Evolutionary conservation across 2,113 vertebrate species (phyloP), one percentile per base, ranked within the genome.

Genomic region (Aix galericulata): DNA sequence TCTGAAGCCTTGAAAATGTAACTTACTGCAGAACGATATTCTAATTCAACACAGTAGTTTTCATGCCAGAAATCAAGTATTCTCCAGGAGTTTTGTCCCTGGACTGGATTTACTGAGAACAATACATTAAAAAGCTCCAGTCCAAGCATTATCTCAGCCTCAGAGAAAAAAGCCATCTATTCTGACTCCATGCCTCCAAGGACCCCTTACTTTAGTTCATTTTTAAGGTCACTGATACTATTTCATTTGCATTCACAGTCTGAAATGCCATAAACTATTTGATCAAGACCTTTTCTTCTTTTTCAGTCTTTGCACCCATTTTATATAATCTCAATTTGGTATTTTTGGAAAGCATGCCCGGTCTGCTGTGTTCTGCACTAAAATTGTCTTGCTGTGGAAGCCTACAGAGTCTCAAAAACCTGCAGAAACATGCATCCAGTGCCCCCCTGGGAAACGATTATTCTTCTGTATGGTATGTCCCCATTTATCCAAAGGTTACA

Each of bases 201-300:
- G 83, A 95, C 58, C 79, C 44, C 36, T 88, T 72, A 40, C 69
- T 75, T 93, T 80, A 44, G 69, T 81, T 95, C n/a, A 50, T 84
- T 93, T 88, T 94, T 95, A 96, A 95, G 93, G 93, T 91, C 80
- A 73, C 66, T 58, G 82, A 64, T 87, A 90, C 23, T 16, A 62
- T 82, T 94, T 86, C 52, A 86, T 96, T 95, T 93, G 80, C 86
- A 93, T 95, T 95, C 79, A 18, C 68, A 88, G 56, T 42, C 76
- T 69, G 60, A 88, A 96, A 72, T 94, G 80, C 76, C 73, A 84
- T 83, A 93, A 95, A 95, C 72, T 81, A 53, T 88, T 93, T 81
- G 79, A 91, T 86, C 85, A 88, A 94, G 92, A 80, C 36, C 7
- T 25, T 56, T 56, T 73, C 26, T 73, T 53, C 36, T 71, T 85